These are phyloP conservation scores for Toxonevra muliebris DNA, from an alignment of 2,888 invertebrate genomes.

Conservation along the genomic window DNA sequence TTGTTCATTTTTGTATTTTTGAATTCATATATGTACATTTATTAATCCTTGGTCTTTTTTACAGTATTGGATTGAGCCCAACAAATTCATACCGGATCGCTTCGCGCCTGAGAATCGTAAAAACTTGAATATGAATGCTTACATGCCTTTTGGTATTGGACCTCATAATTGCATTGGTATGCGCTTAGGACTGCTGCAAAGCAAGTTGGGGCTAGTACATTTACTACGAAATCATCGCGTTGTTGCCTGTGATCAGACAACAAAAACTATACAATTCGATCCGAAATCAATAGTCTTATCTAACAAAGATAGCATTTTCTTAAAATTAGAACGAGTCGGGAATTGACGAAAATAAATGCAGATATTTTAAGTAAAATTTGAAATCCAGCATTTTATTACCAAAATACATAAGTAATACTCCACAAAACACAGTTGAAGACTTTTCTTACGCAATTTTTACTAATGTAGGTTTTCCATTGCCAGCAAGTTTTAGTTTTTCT, in stretches of 20 bases:
- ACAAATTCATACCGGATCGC: conserved; percentile 59
- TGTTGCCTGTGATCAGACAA: conserved; percentile 46
- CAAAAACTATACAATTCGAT: conserved; percentile 50
- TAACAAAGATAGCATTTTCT: conserved; percentile 32
- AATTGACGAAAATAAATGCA: neutral
- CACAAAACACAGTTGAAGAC: no score
- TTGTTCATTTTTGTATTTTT: no score
- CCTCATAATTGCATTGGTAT: conserved; percentile 62
- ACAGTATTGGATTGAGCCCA: conserved; percentile 58
- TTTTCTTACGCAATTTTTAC: no score
- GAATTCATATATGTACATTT: neutral
- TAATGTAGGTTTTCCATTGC: no score
- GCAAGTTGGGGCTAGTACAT: conserved; percentile 57
- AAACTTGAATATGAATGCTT: conserved; percentile 49
- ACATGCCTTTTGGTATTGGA: conserved; percentile 59
- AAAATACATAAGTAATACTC: no score
- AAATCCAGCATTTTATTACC: no score
- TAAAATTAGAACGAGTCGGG: neutral
- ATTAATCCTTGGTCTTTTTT: no score
- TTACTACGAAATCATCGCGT: conserved; percentile 59
- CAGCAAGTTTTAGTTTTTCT: no score
- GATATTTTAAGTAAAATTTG: no score
- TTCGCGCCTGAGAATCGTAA: conserved; percentile 55
- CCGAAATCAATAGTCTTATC: conserved; percentile 53
- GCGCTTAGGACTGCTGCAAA: conserved; percentile 57